Percentiles rank a stretch among this genome's conserved stretches.
phyloP scores from a whole-genome alignment of 2,888 invertebrate genomes.

The Limnephilus auricula region DNA sequence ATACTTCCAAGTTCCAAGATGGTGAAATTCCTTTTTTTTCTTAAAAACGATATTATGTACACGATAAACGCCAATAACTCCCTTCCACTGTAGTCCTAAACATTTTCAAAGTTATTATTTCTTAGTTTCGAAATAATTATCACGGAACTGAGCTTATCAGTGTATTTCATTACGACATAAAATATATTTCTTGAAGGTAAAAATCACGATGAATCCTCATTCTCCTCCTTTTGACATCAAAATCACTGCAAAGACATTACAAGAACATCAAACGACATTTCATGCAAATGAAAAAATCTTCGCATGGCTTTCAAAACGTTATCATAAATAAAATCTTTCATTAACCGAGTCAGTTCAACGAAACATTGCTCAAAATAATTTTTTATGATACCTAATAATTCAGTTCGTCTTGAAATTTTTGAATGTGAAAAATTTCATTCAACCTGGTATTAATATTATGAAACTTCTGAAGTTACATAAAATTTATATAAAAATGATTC shows the following conservation, averaged over 20 bases:
- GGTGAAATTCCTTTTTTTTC: no score
- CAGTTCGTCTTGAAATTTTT: not conserved
- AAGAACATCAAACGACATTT: not conserved
- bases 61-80: no score
- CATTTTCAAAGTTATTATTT: no score
- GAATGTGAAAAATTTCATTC: not conserved
- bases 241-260: not conserved
- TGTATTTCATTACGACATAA: not conserved
- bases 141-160: not conserved
- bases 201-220: not conserved
- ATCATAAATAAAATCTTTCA: not conserved
- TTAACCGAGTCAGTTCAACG: not conserved
- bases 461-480: not conserved
- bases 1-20: no score
- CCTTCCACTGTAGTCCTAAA: no score
- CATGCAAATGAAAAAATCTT: not conserved
- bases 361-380: not conserved
- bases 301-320: not conserved
- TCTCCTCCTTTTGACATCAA: not conserved
- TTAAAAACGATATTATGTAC: no score
- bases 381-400: not conserved
- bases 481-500: no score
- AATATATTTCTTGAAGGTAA: not conserved
- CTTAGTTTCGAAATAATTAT: not conserved
- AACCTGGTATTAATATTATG: not conserved